phyloP scores from a whole-genome alignment of 2,113 vertebrate genomes.

The Prionailurus viverrinus region DNA sequence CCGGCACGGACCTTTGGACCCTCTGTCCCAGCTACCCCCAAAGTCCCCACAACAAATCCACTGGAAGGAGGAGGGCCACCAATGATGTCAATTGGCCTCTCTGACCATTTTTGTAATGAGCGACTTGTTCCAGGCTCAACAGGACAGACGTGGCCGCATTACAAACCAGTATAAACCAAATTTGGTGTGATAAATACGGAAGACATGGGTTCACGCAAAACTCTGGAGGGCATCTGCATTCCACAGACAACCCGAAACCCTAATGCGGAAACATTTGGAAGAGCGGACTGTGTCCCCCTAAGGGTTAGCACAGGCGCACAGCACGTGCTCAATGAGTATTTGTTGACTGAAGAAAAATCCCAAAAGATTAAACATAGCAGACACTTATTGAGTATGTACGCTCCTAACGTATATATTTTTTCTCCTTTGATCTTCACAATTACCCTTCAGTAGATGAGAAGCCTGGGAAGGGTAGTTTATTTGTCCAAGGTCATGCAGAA shows the following conservation, averaged over 20 bases:
- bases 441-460: neutral
- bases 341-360: neutral
- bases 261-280: neutral
- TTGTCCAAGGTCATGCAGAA: neutral
- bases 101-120: neutral
- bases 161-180: neutral
- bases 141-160: neutral
- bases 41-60: neutral
- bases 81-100: neutral
- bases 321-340: neutral
- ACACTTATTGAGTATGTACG: neutral
- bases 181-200: neutral
- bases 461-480: neutral
- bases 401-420: neutral
- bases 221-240: neutral
- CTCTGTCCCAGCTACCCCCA: accelerated
- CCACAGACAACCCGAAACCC: neutral
- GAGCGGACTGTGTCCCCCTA: too few relatives aligned
- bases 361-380: accelerated
- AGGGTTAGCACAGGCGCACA: neutral
- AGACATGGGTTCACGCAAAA: neutral
- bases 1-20: accelerated
- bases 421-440: neutral
- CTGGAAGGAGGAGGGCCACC: accelerated
- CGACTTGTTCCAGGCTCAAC: neutral